Evolutionary conservation across 2,113 vertebrate species (phyloP), one percentile per base, ranked within the genome.

Genomic region (Litocranius walleri): DNA sequence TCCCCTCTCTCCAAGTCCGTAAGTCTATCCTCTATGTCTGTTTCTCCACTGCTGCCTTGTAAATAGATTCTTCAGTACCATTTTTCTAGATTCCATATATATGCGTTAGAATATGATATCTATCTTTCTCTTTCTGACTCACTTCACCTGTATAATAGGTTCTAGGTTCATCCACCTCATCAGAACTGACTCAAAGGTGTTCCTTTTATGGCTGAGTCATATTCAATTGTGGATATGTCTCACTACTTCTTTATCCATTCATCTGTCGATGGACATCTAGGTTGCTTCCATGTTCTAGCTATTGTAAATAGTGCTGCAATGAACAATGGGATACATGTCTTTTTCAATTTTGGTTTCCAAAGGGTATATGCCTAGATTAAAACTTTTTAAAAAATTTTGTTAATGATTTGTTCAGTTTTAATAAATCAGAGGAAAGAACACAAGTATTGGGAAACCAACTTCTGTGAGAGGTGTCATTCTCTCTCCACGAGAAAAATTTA

Each of bases 361-460:
- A 71, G n/a, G 10, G n/a, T 71, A 40, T 40, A 71, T 40, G 19
- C n/a, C n/a, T 23, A 23, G 19, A 40, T 40, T 64, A 64, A 64
- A 64, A 19, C 15, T 16, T 33, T 64, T 64, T 0, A 0, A 19
- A 81, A 50, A 50, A 25, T 80, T 77, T 88, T 78, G 19, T 78
- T 29, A 74, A 96, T 36, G 33, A 59, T 96, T 97, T 86, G 78
- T 16, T 98, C 7, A 11, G 74, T 56, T 92, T 40, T 62, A 97
- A 98, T 52, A 98, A 98, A 98, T 93, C 91, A 97, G 91, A 71
- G 33, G 57, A 50, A 92, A 97, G 90, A 95, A 91, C 92, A 91
- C 45, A 97, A 97, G 48, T 30, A 95, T 15, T 85, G 77, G 27
- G 64, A 96, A 96, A 64, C 14, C 89, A 91, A 13, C 19, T 96